Evolutionary conservation across 2,888 invertebrate species (phyloP).

Genomic region (Drosophila anceps): DNA sequence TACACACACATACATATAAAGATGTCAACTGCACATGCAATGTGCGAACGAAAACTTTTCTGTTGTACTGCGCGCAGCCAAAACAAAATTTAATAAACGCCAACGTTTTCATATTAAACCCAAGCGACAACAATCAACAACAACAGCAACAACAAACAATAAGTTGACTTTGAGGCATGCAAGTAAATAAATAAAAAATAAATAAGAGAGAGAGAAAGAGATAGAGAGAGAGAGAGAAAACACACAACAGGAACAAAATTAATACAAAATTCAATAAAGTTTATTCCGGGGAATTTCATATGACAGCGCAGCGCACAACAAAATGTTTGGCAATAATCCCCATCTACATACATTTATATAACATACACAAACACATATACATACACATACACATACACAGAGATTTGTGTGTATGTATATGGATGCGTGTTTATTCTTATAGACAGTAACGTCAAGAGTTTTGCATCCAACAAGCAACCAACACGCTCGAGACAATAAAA

Average conservation of each 20-base stretch:
- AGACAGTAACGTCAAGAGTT: constrained; percentile 47
- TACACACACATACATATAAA: constrained; percentile 54
- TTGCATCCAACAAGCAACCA: constrained; percentile 31
- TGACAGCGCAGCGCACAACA: constrained; percentile 41
- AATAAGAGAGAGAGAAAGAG: no score
- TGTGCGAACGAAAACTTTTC: constrained; percentile 63
- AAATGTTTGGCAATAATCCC: constrained; percentile 52
- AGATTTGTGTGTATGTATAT: background rate
- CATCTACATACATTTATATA: constrained; percentile 4
- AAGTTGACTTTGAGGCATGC: constrained; percentile 65
- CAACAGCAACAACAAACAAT: constrained; percentile 31
- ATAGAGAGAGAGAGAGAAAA: constrained; percentile 8
- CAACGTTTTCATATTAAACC: constrained; percentile 72
- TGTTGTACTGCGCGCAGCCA: constrained; percentile 44
- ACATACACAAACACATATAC: background rate
- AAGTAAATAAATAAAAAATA: constrained; percentile 31
- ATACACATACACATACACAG: background rate
- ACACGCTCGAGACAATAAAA: constrained; percentile 27
- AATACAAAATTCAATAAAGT: constrained; percentile 77
- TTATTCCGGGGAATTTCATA: constrained; percentile 70
- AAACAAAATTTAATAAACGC: constrained; percentile 77
- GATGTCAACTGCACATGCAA: constrained; percentile 79
- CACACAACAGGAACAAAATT: constrained; percentile 48
- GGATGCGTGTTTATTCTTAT: constrained; percentile 27
- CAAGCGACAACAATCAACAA: constrained; percentile 53